A percentile compares a stretch with the other conserved stretches of the same genome.
Conservation (phyloP, 2,113 vertebrate genomes). For the Tor tambroides region DNA sequence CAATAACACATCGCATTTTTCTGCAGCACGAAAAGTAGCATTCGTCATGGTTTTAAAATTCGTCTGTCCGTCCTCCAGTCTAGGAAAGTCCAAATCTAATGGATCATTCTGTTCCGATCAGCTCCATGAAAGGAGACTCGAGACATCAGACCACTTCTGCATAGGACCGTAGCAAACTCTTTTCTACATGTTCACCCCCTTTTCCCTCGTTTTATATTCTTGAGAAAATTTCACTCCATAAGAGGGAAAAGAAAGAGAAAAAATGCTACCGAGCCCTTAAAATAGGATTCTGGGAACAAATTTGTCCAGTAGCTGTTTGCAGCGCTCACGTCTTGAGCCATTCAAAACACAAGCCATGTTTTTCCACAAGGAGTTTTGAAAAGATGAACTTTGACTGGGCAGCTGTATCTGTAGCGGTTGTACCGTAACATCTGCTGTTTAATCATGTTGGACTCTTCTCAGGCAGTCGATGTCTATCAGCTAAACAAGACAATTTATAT, state of each 20-base stretch:
- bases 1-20: constrained; percentile 61
- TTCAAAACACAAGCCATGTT: constrained; percentile 57
- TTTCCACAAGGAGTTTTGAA: constrained; percentile 55
- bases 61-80: neutral
- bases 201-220: neutral
- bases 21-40: constrained; percentile 44
- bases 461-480: constrained; percentile 52
- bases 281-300: constrained; percentile 31
- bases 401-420: constrained; percentile 59
- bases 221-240: constrained; percentile 8
- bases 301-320: constrained; percentile 51
- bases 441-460: constrained; percentile 47
- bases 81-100: neutral
- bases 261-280: neutral
- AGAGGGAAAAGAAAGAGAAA: neutral
- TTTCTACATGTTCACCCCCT: neutral
- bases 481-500: constrained; percentile 24
- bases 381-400: constrained; percentile 55
- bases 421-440: constrained; percentile 65
- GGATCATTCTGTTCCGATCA: neutral
- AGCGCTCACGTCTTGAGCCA: constrained; percentile 41
- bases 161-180: neutral
- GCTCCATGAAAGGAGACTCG: neutral
- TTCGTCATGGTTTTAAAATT: constrained; percentile 41
- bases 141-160: neutral